These are phyloP conservation scores for Dasyurus viverrinus DNA, from an alignment of 2,113 vertebrate genomes.

Conservation along the genomic window DNA sequence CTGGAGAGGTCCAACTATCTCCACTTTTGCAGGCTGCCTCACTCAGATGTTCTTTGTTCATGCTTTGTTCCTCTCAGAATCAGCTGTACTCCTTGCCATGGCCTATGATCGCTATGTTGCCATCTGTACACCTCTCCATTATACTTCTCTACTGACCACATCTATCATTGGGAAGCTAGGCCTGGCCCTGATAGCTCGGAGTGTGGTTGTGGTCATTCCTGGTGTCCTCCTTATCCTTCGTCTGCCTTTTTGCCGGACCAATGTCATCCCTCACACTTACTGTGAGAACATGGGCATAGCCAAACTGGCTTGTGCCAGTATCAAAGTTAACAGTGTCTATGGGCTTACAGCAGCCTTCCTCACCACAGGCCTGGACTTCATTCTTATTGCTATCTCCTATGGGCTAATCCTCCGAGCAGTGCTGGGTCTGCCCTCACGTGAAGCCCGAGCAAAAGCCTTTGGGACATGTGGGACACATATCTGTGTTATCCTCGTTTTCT, in stretches of 20 bases:
- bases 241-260: constrained; percentile 55
- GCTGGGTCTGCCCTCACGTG: constrained; percentile 54
- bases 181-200: constrained; percentile 42
- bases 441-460: constrained; percentile 57
- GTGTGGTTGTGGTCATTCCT: constrained; percentile 61
- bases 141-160: constrained; percentile 50
- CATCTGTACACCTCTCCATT: constrained; percentile 66
- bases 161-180: constrained; percentile 63
- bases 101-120: constrained; percentile 74
- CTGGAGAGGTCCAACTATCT: constrained; percentile 42
- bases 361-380: constrained; percentile 66
- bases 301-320: constrained; percentile 64
- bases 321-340: constrained; percentile 57
- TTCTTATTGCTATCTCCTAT: constrained; percentile 66
- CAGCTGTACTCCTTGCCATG: constrained; percentile 68
- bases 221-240: constrained; percentile 61
- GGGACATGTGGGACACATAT: constrained; percentile 67
- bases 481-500: constrained; percentile 72
- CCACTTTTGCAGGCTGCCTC: constrained; percentile 49
- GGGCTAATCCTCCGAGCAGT: constrained; percentile 68
- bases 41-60: constrained; percentile 73
- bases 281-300: constrained; percentile 76
- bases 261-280: constrained; percentile 61
- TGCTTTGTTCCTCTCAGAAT: constrained; percentile 69
- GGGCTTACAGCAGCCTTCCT: constrained; percentile 65